Evolutionary conservation across 2,888 invertebrate species (phyloP).

Genomic region (Lissocephala sabroskyi): DNA sequence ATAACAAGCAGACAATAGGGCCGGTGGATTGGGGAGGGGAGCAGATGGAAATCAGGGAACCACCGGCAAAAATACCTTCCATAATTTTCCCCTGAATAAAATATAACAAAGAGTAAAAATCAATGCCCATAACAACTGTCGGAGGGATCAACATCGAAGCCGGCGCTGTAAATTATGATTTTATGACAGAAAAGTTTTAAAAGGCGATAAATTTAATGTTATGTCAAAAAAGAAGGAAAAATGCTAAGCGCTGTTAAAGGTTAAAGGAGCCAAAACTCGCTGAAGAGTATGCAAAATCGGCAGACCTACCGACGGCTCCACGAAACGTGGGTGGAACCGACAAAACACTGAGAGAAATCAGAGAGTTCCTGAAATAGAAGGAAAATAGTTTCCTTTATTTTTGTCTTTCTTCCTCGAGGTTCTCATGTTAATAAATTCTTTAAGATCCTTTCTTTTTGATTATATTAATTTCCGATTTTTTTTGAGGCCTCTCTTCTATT

Average conservation of each 20-base stretch:
- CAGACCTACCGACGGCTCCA: no score
- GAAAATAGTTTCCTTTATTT: no score
- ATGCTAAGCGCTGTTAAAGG: background rate
- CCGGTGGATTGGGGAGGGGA: background rate
- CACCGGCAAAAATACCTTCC: constrained; percentile 11
- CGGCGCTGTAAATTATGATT: constrained; percentile 63
- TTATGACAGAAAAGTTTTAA: constrained; percentile 56
- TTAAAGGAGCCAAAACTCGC: no score
- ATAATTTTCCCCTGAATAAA: background rate
- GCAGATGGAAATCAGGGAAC: constrained; percentile 14
- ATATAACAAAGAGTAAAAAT: constrained; percentile 9
- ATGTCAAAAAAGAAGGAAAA: constrained; percentile 1
- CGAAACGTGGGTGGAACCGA: no score
- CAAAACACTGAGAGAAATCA: no score
- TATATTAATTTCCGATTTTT: no score
- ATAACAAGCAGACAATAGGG: constrained; percentile 15
- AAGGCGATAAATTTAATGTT: constrained; percentile 47
- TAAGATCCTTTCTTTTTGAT: no score
- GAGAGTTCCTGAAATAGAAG: no score
- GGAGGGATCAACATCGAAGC: constrained; percentile 44
- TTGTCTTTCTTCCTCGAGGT: no score
- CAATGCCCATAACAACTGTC: constrained; percentile 34
- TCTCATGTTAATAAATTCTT: no score
- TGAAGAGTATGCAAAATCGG: no score
- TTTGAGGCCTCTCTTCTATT: no score